Base-by-base conservation (phyloP, 2,797 vertebrate genomes). In the Myotis planiceps region DNA sequence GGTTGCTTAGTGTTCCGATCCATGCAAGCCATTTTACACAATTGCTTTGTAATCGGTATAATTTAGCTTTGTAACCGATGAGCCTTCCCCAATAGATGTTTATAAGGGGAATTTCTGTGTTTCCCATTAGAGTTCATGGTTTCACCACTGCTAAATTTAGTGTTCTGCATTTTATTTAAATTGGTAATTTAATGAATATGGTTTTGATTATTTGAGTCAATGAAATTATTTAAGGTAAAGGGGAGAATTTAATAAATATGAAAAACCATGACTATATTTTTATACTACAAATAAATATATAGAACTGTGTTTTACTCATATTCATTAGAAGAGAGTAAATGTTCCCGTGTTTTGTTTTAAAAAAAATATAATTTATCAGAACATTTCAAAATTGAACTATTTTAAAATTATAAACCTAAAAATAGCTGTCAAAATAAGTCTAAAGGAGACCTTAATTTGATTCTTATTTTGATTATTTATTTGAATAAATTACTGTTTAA, bases 401-500 rank as follows among this genome's bases (percentile, higher is more conserved):
- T 94, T 88, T 72, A 55, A 95, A 97, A 72, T 88, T 63, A 80
- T 84, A 95, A 95, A 66, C 32, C 47, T 90, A 45, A 74, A 97
- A 93, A 78, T 83, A 78, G 18, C 29, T 92, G 45, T 71, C 58
- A 90, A 96, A 95, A 92, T 94, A 81, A 92, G 32, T 92, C 82
- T 92, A 23, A 72, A 88, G 19, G 68, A 92, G 71, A 86, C 8
- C 27, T 90, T 90, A 66, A 74, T 94, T 87, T 84, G 34, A 92
- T 88, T 76, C 47, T 95, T 84, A 93, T 92, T 96, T 97, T 92
- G 66, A 81, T 95, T 91, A 87, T 88, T 94, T 94, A 92, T 90
- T 94, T 94, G 51, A 96, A 80, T 76, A 80, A 37, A 58, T 69
- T 47, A 82, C 55, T 88, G 53, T 92, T 97, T 87, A 79, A 92